These are phyloP conservation scores for Gymnodraco acuticeps DNA, from an alignment of 2,797 vertebrate genomes.

Conservation along the genomic window DNA sequence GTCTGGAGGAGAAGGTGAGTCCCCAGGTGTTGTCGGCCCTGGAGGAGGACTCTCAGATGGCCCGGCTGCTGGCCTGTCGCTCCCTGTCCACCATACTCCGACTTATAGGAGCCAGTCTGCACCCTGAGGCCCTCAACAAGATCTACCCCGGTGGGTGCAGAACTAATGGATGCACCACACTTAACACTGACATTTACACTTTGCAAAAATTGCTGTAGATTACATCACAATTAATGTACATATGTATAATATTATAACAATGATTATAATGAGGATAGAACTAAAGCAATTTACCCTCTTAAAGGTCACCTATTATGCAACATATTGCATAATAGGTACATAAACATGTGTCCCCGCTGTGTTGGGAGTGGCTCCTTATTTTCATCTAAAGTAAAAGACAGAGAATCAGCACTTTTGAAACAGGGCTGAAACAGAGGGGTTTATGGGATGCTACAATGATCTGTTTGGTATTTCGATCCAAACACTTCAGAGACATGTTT, in stretches of 20 bases:
- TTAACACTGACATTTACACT: neutral
- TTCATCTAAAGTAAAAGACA: too few species aligned
- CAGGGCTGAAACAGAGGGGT: too few species aligned
- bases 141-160: constrained; percentile 88
- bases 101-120: constrained; percentile 72
- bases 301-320: too few species aligned
- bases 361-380: too few species aligned
- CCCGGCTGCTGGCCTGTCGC: constrained; percentile 89
- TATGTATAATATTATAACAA: neutral
- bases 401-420: too few species aligned
- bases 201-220: neutral
- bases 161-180: neutral
- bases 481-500: too few species aligned
- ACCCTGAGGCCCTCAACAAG: constrained; percentile 86
- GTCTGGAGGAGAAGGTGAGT: constrained; percentile 81
- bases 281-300: neutral
- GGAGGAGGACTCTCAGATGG: constrained; percentile 91
- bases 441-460: too few species aligned
- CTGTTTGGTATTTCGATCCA: too few species aligned
- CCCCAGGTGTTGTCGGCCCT: constrained; percentile 85
- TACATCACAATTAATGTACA: neutral
- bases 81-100: constrained; percentile 82
- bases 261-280: neutral
- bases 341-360: too few species aligned
- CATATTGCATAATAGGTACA: too few species aligned